Base-by-base conservation (phyloP, 2,797 vertebrate species). In the Loris lydekkerianus region DNA sequence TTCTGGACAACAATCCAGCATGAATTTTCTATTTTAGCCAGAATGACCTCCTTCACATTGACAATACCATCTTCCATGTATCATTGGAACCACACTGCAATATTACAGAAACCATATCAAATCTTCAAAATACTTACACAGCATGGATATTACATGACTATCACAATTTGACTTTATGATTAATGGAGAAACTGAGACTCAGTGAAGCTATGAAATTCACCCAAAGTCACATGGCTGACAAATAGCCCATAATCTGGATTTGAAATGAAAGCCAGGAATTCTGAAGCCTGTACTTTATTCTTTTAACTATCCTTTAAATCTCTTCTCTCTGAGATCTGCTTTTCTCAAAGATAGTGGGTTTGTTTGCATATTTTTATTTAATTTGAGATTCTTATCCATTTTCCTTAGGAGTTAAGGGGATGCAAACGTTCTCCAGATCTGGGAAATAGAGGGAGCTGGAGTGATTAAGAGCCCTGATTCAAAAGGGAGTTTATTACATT, bases 301-400 rank as follows among this genome's bases (percentile, higher is more conserved):
- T 72, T 82, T 95, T 86, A 13, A 31, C 10, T 58, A 17, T 65
- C 4, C 82, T 6, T 69, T 65, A 84, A 43, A 58, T 82, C 2
- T 92, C 17, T 56, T 31, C 6, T 92, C 9, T 18, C n/a, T 84
- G 40, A 70, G 9, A 83, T 76, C 2, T 80, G 10, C 1, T 67
- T 97, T 91, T 81, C 3, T 31, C 63, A 90, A 72, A 46, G 8
- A 27, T 18, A 3, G 8, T 53, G 56, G 8, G 3, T 56, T 46
- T 88, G 23, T 77, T 92, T 85, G 5, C 2, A 58, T 31, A 53
- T 37, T 53, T 86, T 46, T 13, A 78, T 76, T 86, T 72, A 63
- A 69, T 61, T 88, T 77, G 87, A 43, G 7, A 34, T 83, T 95
- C 20, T 40, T 89, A 94, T 72, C 5, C 15, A 72, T 86, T 92